Evolutionary conservation across 1,140 invertebrate species (phyloP), one percentile per base, ranked within the genome.

Genomic region (Drosophila sp.): DNA sequence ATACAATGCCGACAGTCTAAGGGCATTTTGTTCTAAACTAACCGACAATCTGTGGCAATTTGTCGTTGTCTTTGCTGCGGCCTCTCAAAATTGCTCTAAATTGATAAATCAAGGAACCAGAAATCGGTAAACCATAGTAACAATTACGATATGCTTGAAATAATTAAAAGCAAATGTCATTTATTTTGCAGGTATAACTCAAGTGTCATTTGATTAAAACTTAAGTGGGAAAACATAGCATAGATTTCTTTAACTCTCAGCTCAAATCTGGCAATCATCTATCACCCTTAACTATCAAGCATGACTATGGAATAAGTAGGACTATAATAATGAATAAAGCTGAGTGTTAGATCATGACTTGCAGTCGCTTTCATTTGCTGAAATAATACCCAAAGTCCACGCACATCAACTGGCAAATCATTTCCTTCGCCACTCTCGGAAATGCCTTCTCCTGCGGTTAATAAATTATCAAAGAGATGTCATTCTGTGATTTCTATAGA

Each of bases 1-100:
- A 50, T 13, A 34, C 2, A 32, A 51, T 13, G 9, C 27, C 29
- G 29, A 7, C 11, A 48, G 9, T 4, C 46, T 4, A 25, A 45
- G 18, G 46, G 16, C 50, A 57, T 38, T 56, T 48, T 38, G 61
- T 27, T 45, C 50, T 34, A 48, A 50, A 29, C 50, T 40, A 71
- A 65, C 61, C 62, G 53, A 65, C 62, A 51, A 58, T 65, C 43
- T 65, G 62, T 48, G 67, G 66, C 50, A 38, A 54, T 53, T 53
- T 53, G 50, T 36, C 16, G 29, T 51, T 51, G 48, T 34, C 48
- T 51, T 51, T 34, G 13, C 16, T 51, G 29, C 16, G 32, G 21
- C 27, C 32, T 25, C 32, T 62, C 21, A 11, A 50, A 51, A 50
- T 2, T 13, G 29, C 32, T 43, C 45, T 25, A 34, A 48, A 61